A percentile compares a stretch with the other conserved stretches of the same genome.
Evolutionary conservation across 2,113 vertebrate genomes (phyloP).

Genomic region (Semicossyphus pulcher): DNA sequence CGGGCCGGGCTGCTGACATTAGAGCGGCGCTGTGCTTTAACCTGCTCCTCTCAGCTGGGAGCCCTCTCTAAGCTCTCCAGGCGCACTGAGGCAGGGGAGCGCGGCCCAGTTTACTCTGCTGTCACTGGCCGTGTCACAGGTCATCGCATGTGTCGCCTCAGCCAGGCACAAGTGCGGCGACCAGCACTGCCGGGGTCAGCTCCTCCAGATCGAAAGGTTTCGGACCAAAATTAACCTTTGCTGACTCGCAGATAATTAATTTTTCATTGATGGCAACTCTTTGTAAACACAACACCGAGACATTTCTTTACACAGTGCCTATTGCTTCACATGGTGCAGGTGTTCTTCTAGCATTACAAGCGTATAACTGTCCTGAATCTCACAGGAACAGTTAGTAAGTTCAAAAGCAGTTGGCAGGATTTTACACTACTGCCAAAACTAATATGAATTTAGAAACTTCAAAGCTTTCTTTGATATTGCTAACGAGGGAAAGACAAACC

Average conservation of each 20-base stretch:
- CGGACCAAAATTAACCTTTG: constrained; percentile 93
- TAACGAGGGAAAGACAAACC: background rate
- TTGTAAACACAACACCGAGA: constrained; percentile 60
- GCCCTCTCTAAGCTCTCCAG: constrained; percentile 67
- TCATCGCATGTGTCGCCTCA: constrained; percentile 87
- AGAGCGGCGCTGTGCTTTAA: constrained; percentile 49
- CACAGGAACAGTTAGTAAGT: too few species aligned
- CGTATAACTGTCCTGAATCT: background rate
- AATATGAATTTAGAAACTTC: too few species aligned
- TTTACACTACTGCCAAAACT: too few species aligned
- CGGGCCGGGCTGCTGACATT: constrained; percentile 47
- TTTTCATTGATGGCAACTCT: constrained; percentile 89
- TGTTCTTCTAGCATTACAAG: background rate
- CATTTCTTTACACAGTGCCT: constrained; percentile 33
- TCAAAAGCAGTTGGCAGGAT: too few species aligned
- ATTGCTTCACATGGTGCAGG: constrained; percentile 1
- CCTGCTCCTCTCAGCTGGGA: constrained; percentile 70
- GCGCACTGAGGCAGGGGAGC: constrained; percentile 74
- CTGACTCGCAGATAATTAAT: constrained; percentile 94
- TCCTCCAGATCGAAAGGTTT: constrained; percentile 92
- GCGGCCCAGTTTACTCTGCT: constrained; percentile 84
- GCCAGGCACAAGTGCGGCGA: constrained; percentile 84
- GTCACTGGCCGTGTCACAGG: constrained; percentile 92
- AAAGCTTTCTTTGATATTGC: too few species aligned
- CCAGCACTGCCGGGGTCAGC: constrained; percentile 87